Conservation (phyloP, 2,113 vertebrate genomes). For the Nymphicus hollandicus region DNA sequence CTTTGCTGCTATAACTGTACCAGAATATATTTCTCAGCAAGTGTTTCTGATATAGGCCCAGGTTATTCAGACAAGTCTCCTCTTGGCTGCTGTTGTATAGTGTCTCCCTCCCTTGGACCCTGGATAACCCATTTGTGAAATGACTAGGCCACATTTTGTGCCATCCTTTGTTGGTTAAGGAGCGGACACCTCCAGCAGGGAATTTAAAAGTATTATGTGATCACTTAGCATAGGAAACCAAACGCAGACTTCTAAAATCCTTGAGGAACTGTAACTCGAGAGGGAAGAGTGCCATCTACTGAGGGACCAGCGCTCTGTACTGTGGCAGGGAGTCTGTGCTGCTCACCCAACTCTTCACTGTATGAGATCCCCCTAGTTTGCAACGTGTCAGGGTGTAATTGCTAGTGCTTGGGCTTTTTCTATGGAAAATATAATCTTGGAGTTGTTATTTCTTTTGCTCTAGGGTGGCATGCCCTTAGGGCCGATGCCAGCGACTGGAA, state of each 20-base stretch:
- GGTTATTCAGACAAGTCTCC: not conserved
- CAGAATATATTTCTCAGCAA: not conserved
- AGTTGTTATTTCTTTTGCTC: not conserved
- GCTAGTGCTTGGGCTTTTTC: not conserved
- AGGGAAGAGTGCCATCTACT: conserved; percentile 48
- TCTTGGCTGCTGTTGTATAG: not conserved
- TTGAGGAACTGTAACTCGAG: not conserved
- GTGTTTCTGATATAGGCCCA: not conserved
- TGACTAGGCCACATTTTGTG: not conserved
- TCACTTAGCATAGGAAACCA: not conserved
- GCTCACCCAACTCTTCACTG: accelerated
- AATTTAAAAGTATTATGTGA: not conserved
- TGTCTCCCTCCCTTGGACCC: not conserved
- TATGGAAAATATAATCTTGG: accelerated
- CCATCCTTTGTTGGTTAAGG: not conserved
- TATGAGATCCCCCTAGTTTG: accelerated
- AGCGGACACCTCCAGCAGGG: not conserved
- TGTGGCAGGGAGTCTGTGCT: not conserved
- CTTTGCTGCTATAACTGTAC: not conserved
- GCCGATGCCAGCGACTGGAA: conserved; percentile 82
- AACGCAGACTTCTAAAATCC: not conserved
- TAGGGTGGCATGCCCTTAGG: conserved; percentile 90
- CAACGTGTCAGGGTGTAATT: not conserved
- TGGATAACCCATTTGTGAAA: not conserved
- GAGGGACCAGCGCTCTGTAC: not conserved